Evolutionary conservation across 2,888 invertebrate species (phyloP).

Genomic region (Epirrita christyi): DNA sequence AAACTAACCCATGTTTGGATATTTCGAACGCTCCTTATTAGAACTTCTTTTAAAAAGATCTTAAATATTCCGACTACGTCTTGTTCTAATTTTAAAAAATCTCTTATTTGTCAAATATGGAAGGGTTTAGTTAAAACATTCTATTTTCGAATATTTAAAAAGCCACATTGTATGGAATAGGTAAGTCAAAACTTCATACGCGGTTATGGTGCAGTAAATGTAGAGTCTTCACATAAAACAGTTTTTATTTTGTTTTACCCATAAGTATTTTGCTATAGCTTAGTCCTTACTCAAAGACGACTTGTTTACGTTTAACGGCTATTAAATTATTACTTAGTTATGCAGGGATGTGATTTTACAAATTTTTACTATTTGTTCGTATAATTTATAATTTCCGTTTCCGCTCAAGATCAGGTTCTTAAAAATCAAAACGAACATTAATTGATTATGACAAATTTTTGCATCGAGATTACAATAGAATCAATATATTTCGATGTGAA

Average conservation of each 20-base stretch:
- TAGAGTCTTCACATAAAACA: constrained; percentile 34
- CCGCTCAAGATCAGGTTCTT: too few species aligned
- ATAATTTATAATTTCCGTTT: too few species aligned
- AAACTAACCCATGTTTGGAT: constrained; percentile 48
- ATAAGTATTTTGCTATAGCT: too few species aligned
- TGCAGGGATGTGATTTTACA: too few species aligned
- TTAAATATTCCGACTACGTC: constrained; percentile 77
- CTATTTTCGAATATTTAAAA: constrained; percentile 84
- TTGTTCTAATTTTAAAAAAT: constrained; percentile 79
- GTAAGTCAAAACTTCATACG: constrained; percentile 81
- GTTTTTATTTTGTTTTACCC: neutral
- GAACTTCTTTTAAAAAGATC: constrained; percentile 78
- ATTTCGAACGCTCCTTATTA: constrained; percentile 66
- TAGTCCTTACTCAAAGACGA: too few species aligned
- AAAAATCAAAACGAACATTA: too few species aligned
- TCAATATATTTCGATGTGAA: too few species aligned
- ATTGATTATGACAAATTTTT: too few species aligned
- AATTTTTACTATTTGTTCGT: too few species aligned
- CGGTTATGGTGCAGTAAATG: constrained; percentile 57
- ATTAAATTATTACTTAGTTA: too few species aligned
- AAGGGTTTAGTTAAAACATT: constrained; percentile 85
- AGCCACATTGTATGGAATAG: constrained; percentile 84
- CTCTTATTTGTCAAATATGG: constrained; percentile 83
- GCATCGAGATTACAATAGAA: too few species aligned
- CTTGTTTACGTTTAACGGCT: too few species aligned